A percentile compares a stretch with the other conserved stretches of the same genome.
Conservation (phyloP, 2,797 vertebrate genomes). For the Jordanella pulchra region DNA sequence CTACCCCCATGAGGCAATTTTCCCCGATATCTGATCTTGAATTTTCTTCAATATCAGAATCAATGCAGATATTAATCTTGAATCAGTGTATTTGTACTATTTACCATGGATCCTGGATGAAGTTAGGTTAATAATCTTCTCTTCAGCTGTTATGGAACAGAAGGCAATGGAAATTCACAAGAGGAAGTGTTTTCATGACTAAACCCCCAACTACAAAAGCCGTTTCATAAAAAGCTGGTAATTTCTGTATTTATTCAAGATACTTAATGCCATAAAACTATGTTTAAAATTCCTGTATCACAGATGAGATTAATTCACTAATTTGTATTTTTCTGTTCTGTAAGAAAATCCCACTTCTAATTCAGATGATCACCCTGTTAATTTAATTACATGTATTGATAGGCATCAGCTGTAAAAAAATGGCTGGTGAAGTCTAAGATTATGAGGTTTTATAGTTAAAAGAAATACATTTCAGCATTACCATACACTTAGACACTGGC, state of each 20-base stretch:
- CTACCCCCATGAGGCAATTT: no score
- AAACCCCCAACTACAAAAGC: neutral
- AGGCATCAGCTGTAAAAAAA: no score
- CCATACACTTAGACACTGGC: no score
- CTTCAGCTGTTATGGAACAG: neutral
- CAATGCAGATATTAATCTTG: no score
- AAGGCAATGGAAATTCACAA: neutral
- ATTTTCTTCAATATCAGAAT: no score
- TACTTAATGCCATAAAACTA: neutral
- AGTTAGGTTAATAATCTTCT: neutral
- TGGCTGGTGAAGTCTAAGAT: no score
- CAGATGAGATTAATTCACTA: neutral
- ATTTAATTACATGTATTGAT: neutral
- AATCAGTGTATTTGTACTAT: no score
- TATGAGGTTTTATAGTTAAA: no score
- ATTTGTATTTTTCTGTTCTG: neutral
- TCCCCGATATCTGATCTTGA: no score
- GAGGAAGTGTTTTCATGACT: neutral
- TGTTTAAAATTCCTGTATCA: neutral
- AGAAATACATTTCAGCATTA: no score
- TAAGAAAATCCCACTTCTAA: neutral
- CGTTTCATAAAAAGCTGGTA: neutral
- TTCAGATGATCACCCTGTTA: neutral
- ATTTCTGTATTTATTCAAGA: neutral
- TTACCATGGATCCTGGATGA: neutral